Percentiles rank a stretch among this genome's conserved stretches.
These are phyloP conservation scores for Trachelus iudaicus DNA, from an alignment of 2,888 invertebrate genomes.

Conservation along the genomic window DNA sequence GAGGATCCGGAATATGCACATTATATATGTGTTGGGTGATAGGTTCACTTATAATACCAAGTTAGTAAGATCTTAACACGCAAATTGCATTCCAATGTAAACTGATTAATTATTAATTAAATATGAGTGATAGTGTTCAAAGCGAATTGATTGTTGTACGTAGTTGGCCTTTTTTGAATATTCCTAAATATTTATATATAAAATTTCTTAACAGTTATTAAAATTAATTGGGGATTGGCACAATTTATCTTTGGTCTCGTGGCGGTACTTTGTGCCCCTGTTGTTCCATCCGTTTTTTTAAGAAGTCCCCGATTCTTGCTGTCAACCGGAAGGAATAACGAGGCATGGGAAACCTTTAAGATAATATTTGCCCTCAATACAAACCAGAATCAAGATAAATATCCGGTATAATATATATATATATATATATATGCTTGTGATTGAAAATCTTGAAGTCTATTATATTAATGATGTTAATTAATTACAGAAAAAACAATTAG, in stretches of 20 bases:
- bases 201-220: no score
- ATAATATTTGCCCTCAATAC: slow-evolving; percentile 70
- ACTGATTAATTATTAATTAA: no score
- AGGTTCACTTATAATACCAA: neutral
- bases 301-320: slow-evolving; percentile 72
- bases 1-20: slow-evolving; percentile 1
- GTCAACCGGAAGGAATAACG: slow-evolving; percentile 66
- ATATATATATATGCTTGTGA: neutral
- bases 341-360: slow-evolving; percentile 69
- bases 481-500: no score
- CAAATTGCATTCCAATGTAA: no score
- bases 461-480: no score
- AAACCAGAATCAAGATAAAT: slow-evolving; percentile 60
- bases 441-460: no score
- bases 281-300: slow-evolving; percentile 69
- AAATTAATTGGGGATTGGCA: slow-evolving; percentile 1
- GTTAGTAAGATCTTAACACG: no score
- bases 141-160: no score
- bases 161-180: no score
- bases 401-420: slow-evolving; percentile 53
- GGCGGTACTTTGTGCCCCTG: slow-evolving; percentile 64
- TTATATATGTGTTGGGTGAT: slow-evolving; percentile 7
- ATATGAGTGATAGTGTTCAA: no score
- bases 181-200: no score
- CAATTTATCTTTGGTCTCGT: neutral